A percentile compares a stretch with the other conserved stretches of the same genome.
These are phyloP conservation scores for Eulemur rufifrons DNA, from an alignment of 2,113 vertebrate genomes.

Conservation along the genomic window DNA sequence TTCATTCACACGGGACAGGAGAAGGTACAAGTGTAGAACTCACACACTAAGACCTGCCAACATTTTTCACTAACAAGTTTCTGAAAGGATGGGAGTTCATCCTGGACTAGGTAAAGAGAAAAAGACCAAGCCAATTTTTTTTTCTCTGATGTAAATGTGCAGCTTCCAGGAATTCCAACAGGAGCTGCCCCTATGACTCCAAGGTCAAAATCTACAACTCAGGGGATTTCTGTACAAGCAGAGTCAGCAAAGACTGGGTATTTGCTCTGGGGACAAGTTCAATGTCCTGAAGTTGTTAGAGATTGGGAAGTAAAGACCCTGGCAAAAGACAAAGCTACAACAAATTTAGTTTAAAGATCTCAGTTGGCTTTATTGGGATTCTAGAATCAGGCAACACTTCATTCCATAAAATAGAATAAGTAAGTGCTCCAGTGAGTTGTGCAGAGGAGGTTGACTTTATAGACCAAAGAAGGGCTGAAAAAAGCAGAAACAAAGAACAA, in stretches of 20 bases:
- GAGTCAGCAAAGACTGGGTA: not conserved
- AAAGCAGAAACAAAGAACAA: not conserved
- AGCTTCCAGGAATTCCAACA: constrained; percentile 52
- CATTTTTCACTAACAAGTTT: constrained; percentile 18
- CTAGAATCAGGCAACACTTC: not conserved
- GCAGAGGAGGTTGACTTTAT: not conserved
- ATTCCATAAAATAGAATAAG: not conserved
- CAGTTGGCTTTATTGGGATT: not conserved
- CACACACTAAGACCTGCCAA: not conserved
- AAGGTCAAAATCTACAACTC: constrained; percentile 8
- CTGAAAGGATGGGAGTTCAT: constrained; percentile 26
- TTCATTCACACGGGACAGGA: not conserved
- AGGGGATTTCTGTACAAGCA: not conserved
- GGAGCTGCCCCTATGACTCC: not conserved
- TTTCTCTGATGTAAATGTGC: not conserved
- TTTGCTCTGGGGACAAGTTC: not conserved
- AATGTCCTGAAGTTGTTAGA: not conserved
- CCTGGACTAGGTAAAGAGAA: not conserved
- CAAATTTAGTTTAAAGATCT: not conserved
- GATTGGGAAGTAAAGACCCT: not conserved
- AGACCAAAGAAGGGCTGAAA: not conserved
- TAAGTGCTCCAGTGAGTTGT: not conserved
- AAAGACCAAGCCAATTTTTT: not conserved
- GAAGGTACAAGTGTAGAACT: constrained; percentile 2
- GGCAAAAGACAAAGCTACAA: not conserved